phyloP scores from a whole-genome alignment of 2,797 vertebrate species.

The Leptodactylus fallax region DNA sequence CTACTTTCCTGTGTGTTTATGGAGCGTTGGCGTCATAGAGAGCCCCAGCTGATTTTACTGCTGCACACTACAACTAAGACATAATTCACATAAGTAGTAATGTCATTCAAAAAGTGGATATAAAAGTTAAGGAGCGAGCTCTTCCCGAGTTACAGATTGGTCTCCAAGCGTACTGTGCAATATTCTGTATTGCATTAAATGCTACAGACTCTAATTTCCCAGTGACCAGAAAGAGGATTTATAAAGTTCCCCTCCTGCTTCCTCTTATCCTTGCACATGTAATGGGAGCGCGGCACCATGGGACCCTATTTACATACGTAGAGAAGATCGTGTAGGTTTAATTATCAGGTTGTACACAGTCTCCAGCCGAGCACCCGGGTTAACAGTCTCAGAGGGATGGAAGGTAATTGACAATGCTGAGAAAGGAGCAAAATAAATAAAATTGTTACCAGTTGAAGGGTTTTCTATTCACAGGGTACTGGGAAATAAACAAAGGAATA shows the following conservation, averaged over 20 bases:
- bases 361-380: conserved; percentile 25
- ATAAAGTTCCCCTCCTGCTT: background rate
- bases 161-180: background rate
- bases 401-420: background rate
- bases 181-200: background rate
- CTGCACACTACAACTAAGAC: background rate
- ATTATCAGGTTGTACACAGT: conserved; percentile 17
- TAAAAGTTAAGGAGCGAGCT: too few relatives aligned
- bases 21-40: background rate
- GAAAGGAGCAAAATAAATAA: background rate
- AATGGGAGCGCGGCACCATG: background rate
- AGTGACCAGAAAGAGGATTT: background rate
- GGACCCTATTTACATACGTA: conserved; percentile 21
- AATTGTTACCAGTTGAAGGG: background rate
- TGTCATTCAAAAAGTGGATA: background rate
- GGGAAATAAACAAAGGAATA: background rate
- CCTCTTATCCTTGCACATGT: background rate
- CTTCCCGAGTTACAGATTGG: too few relatives aligned
- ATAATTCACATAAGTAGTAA: background rate
- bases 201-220: background rate
- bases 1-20: background rate
- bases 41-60: background rate
- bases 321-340: background rate
- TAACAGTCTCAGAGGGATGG: conserved; percentile 15
- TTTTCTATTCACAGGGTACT: background rate